Evolutionary conservation across 2,113 vertebrate species (phyloP).

Genomic region (Agelaius phoeniceus): DNA sequence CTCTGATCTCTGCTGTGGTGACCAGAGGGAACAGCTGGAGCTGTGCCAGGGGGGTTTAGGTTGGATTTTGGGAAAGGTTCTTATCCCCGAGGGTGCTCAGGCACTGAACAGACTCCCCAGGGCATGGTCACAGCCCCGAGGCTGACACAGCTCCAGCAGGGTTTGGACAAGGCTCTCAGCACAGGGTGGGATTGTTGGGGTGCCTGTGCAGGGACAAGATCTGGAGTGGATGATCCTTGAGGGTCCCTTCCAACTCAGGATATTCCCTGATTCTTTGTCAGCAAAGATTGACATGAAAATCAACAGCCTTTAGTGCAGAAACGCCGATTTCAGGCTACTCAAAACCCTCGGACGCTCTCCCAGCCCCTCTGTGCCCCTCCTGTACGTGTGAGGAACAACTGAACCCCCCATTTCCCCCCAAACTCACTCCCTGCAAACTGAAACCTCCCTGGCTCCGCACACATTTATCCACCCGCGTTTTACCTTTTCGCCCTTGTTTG

Average conservation of each 20-base stretch:
- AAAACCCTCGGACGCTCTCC: background rate
- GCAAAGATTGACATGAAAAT: background rate
- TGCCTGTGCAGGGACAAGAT: background rate
- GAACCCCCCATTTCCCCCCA: background rate
- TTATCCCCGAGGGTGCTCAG: background rate
- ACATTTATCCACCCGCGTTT: background rate
- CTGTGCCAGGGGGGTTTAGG: background rate
- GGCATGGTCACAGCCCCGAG: background rate
- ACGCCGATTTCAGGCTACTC: accelerated
- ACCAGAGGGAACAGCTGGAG: background rate
- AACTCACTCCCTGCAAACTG: background rate
- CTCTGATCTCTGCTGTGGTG: background rate
- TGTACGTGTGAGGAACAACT: accelerated
- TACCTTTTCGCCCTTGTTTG: background rate
- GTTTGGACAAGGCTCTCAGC: background rate
- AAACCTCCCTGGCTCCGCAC: background rate
- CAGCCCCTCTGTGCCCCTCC: background rate
- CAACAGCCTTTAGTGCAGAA: background rate
- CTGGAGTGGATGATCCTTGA: background rate
- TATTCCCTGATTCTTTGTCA: background rate
- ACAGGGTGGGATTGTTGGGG: background rate
- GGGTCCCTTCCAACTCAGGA: background rate
- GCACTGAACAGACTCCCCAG: background rate
- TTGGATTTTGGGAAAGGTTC: background rate
- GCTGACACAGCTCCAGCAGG: background rate